These are phyloP conservation scores for Eurois occulta DNA, from an alignment of 2,888 invertebrate genomes.

Conservation along the genomic window DNA sequence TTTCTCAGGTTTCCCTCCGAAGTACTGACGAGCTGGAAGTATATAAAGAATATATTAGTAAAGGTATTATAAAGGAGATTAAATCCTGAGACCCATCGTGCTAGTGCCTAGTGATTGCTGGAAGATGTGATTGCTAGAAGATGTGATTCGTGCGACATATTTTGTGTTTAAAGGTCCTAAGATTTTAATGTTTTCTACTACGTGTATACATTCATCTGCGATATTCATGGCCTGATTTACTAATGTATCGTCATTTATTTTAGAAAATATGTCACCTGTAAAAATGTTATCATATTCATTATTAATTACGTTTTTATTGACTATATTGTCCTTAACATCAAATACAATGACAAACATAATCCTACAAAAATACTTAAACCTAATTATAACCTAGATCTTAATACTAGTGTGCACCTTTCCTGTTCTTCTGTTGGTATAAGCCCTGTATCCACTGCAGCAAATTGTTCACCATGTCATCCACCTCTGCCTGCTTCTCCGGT, in stretches of 20 bases:
- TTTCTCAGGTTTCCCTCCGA: conserved; percentile 91
- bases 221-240: too few species aligned
- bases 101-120: conserved; percentile 63
- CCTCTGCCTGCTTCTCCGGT: conserved; percentile 88
- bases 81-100: conserved; percentile 59
- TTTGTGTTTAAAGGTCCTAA: conserved; percentile 21
- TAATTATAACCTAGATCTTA: conserved; percentile 29
- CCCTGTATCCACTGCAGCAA: conserved; percentile 94
- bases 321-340: not conserved
- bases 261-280: not conserved
- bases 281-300: not conserved
- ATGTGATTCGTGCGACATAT: conserved; percentile 41
- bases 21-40: conserved; percentile 92
- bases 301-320: not conserved
- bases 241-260: not conserved
- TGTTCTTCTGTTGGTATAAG: conserved; percentile 91
- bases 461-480: conserved; percentile 94
- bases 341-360: not conserved
- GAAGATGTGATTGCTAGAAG: conserved; percentile 53
- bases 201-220: not conserved
- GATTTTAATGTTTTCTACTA: not conserved
- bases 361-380: conserved; percentile 23
- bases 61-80: not conserved
- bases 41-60: conserved; percentile 52
- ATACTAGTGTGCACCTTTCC: conserved; percentile 85